A percentile compares a stretch with the other conserved stretches of the same genome.
Conservation (phyloP, 2,888 invertebrate genomes). For the Leucoma salicis region DNA sequence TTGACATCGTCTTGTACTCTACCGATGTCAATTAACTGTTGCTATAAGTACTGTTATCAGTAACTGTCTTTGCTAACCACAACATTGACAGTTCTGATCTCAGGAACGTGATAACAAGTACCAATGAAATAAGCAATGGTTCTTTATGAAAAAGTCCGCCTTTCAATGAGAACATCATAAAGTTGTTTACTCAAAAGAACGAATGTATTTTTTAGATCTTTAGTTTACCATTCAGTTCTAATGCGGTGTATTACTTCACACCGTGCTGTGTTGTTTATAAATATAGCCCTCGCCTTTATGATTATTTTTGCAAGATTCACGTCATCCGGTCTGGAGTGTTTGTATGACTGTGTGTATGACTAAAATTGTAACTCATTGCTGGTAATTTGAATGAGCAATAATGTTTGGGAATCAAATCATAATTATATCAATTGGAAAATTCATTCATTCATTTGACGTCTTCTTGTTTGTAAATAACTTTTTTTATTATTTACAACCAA, state of each 20-base stretch:
- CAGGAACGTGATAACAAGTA: neutral
- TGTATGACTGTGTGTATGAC: conserved; percentile 68
- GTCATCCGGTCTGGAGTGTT: conserved; percentile 64
- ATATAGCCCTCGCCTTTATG: conserved; percentile 49
- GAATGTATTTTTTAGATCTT: conserved; percentile 28
- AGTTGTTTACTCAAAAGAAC: conserved; percentile 31
- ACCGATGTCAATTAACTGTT: conserved; percentile 40
- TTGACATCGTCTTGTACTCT: conserved; percentile 24
- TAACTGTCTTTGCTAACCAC: conserved; percentile 21
- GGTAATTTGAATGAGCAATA: conserved; percentile 55
- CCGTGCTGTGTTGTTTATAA: conserved; percentile 57
- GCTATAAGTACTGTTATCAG: conserved; percentile 31
- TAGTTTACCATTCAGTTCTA: conserved; percentile 38
- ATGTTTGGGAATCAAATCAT: conserved; percentile 31
- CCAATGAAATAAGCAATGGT: neutral
- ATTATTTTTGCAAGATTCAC: conserved; percentile 70
- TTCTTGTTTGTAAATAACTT: too few relatives aligned
- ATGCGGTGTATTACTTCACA: conserved; percentile 49
- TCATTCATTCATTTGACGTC: too few relatives aligned
- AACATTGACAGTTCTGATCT: neutral
- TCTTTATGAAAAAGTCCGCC: neutral
- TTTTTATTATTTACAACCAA: too few relatives aligned
- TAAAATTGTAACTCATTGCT: conserved; percentile 59
- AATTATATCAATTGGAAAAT: neutral
- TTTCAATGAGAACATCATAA: conserved; percentile 7